Evolutionary conservation across 2,888 invertebrate genomes (phyloP), one percentile per base, ranked within the genome.

Genomic region (Hirtodrosophila cameraria): DNA sequence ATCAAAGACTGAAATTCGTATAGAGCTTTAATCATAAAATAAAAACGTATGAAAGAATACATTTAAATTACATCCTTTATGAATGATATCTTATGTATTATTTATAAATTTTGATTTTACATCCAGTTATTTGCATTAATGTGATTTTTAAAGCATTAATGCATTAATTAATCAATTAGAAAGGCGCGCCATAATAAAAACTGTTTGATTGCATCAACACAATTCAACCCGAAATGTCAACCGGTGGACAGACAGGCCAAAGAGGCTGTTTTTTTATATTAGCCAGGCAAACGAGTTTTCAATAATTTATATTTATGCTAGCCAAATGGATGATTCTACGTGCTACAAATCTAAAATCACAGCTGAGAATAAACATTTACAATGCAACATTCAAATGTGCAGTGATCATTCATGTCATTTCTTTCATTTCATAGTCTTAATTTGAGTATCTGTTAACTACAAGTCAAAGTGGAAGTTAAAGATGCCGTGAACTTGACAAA

Each of bases 121-220:
- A 35, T 13, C 48, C 45, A 25, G 31, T 20, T 43, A 60, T 67
- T 67, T 61, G 49, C 60, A 59, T 68, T 60, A 58, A 65, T 64
- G 49, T 57, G 41, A 35, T 53, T 60, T 63, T 53, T 53, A 53
- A 53, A 58, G 33, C 39, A 42, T 59, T 52, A 53, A 53, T 62
- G 33, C 39, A 42, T 59, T 52, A 50, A 62, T 55, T 58, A 54
- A 53, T 69, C 54, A 59, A 65, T 50, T 58, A 58, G 49, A 57
- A 63, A 61, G 68, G 61, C 46, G 63, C 43, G 63, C 49, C 59
- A 20, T 27, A 54, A 67, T 52, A 59, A 62, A 55, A 59, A 53
- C 46, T 35, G 42, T 55, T 66, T 63, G 54, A 55, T 62, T 57
- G 59, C 66, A 63, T 54, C 57, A 54, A 55, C 28, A 27, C 25